Conservation (phyloP, 2,113 vertebrate species). For the Lepisosteus osseus region DNA sequence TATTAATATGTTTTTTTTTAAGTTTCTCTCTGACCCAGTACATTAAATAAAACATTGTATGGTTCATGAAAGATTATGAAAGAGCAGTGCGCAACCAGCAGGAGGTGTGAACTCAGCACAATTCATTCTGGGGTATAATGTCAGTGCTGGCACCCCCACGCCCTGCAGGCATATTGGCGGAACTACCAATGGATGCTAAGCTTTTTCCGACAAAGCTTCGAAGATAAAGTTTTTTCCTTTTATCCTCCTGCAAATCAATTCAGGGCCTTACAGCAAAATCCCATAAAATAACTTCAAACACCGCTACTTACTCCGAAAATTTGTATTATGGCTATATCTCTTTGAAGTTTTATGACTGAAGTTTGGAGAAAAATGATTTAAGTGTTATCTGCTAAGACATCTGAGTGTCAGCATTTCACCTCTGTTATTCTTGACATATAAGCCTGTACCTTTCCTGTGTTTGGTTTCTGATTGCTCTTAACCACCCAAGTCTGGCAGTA, state of each 20-base stretch:
- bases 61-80: constrained; percentile 97
- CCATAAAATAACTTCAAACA: constrained; percentile 99
- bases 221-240: constrained; percentile 99
- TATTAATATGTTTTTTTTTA: constrained; percentile 88
- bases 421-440: constrained; percentile 96
- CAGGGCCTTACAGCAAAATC: constrained; percentile 99
- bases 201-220: constrained; percentile 99
- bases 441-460: constrained; percentile 82
- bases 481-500: constrained; percentile 74
- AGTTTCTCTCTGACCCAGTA: constrained; percentile 94
- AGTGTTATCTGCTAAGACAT: constrained; percentile 98
- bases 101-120: constrained; percentile 88
- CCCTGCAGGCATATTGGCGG: constrained; percentile 92
- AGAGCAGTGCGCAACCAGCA: constrained; percentile 93
- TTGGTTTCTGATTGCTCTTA: constrained; percentile 78
- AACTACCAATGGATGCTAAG: constrained; percentile 96
- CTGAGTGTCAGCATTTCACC: constrained; percentile 92
- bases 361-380: constrained; percentile 99
- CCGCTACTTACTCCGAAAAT: constrained; percentile 99
- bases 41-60: constrained; percentile 99
- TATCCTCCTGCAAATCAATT: constrained; percentile 99
- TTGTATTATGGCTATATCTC: constrained; percentile 99
- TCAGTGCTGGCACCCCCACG: constrained; percentile 83
- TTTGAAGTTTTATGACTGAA: constrained; percentile 98
- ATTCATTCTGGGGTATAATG: constrained; percentile 91